Conservation (phyloP, 1,140 invertebrate genomes). For the Schlechtendalia chinensis region DNA sequence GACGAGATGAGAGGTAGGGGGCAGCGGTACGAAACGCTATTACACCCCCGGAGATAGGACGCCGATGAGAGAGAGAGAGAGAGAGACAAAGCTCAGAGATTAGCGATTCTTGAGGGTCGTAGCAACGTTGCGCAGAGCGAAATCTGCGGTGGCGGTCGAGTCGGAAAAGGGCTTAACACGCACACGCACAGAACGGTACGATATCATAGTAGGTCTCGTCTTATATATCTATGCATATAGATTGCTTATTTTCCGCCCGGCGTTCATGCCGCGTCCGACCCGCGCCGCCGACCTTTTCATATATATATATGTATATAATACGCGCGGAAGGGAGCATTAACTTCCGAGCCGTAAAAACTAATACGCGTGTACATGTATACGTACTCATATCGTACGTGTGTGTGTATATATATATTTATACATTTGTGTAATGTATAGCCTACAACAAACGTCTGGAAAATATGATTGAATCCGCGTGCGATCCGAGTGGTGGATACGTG, state of each 20-base stretch:
- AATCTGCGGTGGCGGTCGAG: not conserved
- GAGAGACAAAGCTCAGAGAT: slow-evolving; percentile 11
- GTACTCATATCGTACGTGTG: not conserved
- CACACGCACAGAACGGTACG: not conserved
- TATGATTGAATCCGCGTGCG: not conserved
- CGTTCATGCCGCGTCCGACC: not conserved
- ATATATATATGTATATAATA: no score
- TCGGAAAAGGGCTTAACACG: not conserved
- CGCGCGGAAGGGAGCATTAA: not conserved
- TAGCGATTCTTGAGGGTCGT: slow-evolving; percentile 38
- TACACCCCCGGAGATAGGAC: not conserved
- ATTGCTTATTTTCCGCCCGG: slow-evolving; percentile 35
- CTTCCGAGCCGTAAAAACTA: slow-evolving; percentile 12
- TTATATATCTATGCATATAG: slow-evolving; percentile 29
- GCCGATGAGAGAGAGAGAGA: not conserved
- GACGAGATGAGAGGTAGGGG: not conserved
- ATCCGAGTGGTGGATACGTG: no score
- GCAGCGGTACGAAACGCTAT: not conserved
- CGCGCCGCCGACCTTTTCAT: no score
- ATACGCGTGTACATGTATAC: not conserved
- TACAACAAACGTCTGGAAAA: not conserved
- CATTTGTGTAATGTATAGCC: not conserved
- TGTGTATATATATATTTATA: not conserved
- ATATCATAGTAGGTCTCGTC: not conserved
- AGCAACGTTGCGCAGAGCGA: not conserved